These are phyloP conservation scores for Agriopis marginaria DNA, from an alignment of 2,888 invertebrate genomes.

Conservation along the genomic window DNA sequence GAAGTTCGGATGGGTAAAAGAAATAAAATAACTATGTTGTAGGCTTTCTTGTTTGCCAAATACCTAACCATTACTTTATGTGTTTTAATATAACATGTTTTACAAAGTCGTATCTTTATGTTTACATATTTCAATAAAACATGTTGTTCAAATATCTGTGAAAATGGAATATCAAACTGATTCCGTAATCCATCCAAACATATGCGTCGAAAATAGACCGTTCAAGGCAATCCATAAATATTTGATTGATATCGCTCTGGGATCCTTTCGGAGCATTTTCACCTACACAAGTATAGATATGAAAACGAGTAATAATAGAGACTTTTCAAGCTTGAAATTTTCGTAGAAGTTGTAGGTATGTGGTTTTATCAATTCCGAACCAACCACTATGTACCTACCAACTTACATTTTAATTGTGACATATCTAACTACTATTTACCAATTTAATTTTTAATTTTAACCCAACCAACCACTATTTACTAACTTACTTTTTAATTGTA, in stretches of 20 bases:
- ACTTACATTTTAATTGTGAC: no score
- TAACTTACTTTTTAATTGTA: no score
- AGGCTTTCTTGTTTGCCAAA: not conserved
- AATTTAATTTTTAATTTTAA: no score
- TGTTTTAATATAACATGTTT: not conserved
- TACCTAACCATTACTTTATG: not conserved
- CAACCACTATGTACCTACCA: no score
- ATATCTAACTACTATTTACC: no score
- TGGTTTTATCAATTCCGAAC: no score
- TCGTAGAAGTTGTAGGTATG: no score
- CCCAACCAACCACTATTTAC: no score
- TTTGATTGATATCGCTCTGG: conserved; percentile 39
- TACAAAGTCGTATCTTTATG: not conserved
- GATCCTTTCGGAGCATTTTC: conserved; percentile 32
- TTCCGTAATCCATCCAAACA: conserved; percentile 29
- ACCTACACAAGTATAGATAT: not conserved
- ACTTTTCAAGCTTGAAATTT: no score
- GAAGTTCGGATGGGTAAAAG: not conserved
- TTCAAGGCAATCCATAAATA: conserved; percentile 40
- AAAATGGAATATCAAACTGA: conserved; percentile 22
- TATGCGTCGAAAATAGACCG: conserved; percentile 39
- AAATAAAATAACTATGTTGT: not conserved
- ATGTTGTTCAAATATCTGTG: conserved; percentile 10
- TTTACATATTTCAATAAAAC: conserved; percentile 18
- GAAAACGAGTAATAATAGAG: not conserved